Conservation (phyloP, 2,797 vertebrate species). For the Pachyuromys duprasi region DNA sequence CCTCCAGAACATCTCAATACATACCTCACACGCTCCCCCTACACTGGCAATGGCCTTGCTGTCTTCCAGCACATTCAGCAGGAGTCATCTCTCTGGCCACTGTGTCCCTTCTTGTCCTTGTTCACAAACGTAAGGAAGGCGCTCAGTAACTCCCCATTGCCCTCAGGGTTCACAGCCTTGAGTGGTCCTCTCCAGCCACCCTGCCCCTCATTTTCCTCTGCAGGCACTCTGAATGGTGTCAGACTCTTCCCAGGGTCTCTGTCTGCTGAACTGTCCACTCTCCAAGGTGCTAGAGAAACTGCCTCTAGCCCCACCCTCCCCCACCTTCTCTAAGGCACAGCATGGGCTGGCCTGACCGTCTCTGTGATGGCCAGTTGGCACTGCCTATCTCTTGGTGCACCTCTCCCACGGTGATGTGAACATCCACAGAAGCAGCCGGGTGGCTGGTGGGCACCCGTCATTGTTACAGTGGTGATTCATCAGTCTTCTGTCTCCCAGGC, state of each 20-base stretch:
- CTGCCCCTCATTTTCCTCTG: background rate
- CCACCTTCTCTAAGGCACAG: background rate
- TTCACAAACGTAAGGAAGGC: background rate
- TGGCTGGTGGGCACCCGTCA: accelerated
- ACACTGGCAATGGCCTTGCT: background rate
- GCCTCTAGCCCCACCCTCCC: background rate
- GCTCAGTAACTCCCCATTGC: background rate
- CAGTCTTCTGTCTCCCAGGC: background rate
- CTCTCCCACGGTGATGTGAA: background rate
- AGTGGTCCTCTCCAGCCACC: background rate
- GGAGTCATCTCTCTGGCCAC: background rate
- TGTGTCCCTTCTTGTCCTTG: background rate
- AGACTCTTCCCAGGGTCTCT: background rate
- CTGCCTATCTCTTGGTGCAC: background rate
- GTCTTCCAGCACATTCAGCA: background rate
- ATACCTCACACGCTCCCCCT: background rate
- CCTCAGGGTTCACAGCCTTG: background rate
- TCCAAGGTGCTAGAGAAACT: background rate
- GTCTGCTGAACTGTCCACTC: background rate
- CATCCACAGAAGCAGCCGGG: background rate
- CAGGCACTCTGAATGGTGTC: background rate
- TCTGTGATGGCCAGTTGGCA: background rate
- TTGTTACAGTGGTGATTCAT: background rate
- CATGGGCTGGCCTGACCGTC: background rate
- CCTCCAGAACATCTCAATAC: background rate